These are phyloP conservation scores for Aradus depressus DNA, from an alignment of 2,888 invertebrate genomes.

Conservation along the genomic window DNA sequence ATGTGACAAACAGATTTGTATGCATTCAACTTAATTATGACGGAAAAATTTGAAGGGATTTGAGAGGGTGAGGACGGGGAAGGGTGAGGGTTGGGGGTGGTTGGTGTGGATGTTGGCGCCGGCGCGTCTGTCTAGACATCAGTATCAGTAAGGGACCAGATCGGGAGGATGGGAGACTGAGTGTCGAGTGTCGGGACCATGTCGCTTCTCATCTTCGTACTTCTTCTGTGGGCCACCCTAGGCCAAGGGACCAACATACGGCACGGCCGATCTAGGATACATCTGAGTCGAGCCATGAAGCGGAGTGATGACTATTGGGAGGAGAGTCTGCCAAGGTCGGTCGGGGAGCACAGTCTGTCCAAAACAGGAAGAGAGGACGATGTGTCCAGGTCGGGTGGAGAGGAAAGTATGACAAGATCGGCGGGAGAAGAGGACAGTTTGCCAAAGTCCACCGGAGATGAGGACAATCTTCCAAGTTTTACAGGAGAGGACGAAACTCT, in stretches of 20 bases:
- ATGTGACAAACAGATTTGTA: too few relatives aligned
- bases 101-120: background rate
- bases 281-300: slow-evolving; percentile 21
- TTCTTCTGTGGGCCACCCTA: slow-evolving; percentile 3
- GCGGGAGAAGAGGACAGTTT: background rate
- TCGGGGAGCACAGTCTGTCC: slow-evolving; percentile 8
- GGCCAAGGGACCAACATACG: slow-evolving; percentile 35
- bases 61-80: too few relatives aligned
- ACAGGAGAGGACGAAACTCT: background rate
- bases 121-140: background rate
- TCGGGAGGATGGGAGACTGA: background rate
- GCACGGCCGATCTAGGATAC: slow-evolving; percentile 39
- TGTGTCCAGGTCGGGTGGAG: too few relatives aligned
- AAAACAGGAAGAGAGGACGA: too few relatives aligned
- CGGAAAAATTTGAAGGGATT: too few relatives aligned
- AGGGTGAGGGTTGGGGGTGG: background rate
- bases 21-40: too few relatives aligned
- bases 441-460: slow-evolving; percentile 1
- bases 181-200: slow-evolving; percentile 1
- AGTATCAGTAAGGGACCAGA: background rate
- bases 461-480: background rate
- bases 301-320: slow-evolving; percentile 3
- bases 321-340: background rate
- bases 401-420: background rate
- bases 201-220: background rate